Percentiles rank a stretch among this genome's conserved stretches.
These are phyloP conservation scores for Drepana arcuata DNA, from an alignment of 1,140 invertebrate species.

Conservation along the genomic window DNA sequence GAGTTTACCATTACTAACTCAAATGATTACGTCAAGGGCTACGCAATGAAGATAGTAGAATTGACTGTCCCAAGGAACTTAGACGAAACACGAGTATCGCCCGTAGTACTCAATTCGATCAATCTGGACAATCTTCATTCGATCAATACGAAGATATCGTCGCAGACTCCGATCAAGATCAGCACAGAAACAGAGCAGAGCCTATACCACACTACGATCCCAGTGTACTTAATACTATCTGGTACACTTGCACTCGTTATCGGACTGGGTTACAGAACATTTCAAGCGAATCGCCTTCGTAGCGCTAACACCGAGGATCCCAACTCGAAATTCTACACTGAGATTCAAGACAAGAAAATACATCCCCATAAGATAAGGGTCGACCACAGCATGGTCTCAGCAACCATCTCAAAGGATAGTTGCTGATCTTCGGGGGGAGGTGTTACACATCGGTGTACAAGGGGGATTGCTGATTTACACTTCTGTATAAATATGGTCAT, in stretches of 20 bases:
- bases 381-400: too few species aligned
- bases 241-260: conserved; percentile 2
- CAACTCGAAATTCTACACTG: too few species aligned
- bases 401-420: too few species aligned
- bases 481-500: too few species aligned
- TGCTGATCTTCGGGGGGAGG: too few species aligned
- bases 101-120: conserved; percentile 1
- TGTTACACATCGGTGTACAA: too few species aligned
- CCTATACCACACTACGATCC: conserved; percentile 4
- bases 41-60: neutral
- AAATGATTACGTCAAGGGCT: neutral
- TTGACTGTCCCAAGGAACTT: neutral
- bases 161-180: neutral
- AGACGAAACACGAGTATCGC: neutral
- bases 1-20: conserved; percentile 1
- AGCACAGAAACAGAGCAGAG: neutral
- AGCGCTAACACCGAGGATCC: too few species aligned
- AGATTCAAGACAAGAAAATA: too few species aligned
- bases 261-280: neutral
- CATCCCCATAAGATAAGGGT: too few species aligned
- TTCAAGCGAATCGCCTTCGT: too few species aligned
- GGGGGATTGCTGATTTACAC: too few species aligned
- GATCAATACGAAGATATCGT: conserved; percentile 1
- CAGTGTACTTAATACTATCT: conserved; percentile 1
- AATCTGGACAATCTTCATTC: conserved; percentile 1